These are phyloP conservation scores for Colinus virginianus DNA, from an alignment of 2,113 vertebrate species.

Conservation along the genomic window DNA sequence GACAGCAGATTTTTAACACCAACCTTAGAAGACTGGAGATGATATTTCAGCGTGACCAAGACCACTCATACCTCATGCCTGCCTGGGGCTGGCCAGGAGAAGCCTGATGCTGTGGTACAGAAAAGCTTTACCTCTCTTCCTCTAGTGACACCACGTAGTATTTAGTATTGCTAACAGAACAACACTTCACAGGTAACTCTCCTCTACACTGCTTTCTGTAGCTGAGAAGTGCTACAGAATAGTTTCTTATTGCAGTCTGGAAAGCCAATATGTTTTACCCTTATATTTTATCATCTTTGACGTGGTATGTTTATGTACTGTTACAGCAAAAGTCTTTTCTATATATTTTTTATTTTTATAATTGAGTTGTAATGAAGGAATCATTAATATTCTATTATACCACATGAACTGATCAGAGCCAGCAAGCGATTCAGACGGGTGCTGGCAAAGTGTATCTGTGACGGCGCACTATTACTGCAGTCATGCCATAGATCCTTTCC, in stretches of 20 bases:
- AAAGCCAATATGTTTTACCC: not conserved
- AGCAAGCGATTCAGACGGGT: not conserved
- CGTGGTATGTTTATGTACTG: not conserved
- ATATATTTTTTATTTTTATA: conserved; percentile 48
- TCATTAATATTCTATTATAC: not conserved
- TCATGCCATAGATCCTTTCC: not conserved
- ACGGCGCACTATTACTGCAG: not conserved
- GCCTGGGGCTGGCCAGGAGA: conserved; percentile 4
- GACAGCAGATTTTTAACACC: conserved; percentile 81
- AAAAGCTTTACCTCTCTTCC: not conserved
- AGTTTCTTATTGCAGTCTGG: not conserved
- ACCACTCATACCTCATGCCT: conserved; percentile 20
- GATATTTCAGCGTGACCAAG: conserved; percentile 46
- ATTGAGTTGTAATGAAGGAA: not conserved
- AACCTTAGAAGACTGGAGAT: conserved; percentile 74
- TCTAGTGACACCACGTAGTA: not conserved
- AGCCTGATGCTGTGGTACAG: not conserved
- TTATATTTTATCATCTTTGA: not conserved
- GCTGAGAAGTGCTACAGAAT: not conserved
- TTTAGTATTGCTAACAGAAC: not conserved
- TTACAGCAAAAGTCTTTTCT: not conserved
- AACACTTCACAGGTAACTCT: not conserved
- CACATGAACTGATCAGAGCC: not conserved
- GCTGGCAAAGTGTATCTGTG: not conserved
- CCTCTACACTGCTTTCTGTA: not conserved